Conservation (phyloP, 2,888 invertebrate genomes). For the Laothoe populi region DNA sequence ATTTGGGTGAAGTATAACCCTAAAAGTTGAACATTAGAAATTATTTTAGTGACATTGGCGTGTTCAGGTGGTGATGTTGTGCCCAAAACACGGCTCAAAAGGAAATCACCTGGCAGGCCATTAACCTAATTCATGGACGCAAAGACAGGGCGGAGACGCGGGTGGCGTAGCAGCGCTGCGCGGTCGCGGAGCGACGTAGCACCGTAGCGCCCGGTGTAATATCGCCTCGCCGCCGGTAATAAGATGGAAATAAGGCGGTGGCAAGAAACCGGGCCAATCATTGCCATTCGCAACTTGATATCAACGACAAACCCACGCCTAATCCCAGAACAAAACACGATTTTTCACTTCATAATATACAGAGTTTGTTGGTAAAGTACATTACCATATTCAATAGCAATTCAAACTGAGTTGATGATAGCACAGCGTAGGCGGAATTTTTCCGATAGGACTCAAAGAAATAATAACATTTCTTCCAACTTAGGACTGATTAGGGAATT, state of each 20-base stretch:
- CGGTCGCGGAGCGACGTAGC: constrained; percentile 41
- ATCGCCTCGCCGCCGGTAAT: constrained; percentile 80
- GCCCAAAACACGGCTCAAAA: constrained; percentile 78
- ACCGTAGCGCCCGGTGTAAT: constrained; percentile 76
- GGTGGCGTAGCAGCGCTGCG: constrained; percentile 59
- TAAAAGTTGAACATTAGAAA: constrained; percentile 59
- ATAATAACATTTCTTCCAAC: too few relatives aligned
- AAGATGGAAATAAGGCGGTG: constrained; percentile 82
- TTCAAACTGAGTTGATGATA: constrained; percentile 16
- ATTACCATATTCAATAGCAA: constrained; percentile 23
- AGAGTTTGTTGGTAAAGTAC: constrained; percentile 16
- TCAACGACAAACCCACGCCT: constrained; percentile 48
- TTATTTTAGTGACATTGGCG: constrained; percentile 72
- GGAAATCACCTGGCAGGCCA: constrained; percentile 84
- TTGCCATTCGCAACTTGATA: constrained; percentile 74
- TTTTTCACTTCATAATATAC: constrained; percentile 21
- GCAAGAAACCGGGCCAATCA: constrained; percentile 80
- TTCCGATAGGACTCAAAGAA: constrained; percentile 1
- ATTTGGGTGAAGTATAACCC: neutral
- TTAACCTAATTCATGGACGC: constrained; percentile 84
- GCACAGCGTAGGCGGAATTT: neutral
- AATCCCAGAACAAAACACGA: constrained; percentile 42
- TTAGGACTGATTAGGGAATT: neutral
- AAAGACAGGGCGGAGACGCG: constrained; percentile 82
- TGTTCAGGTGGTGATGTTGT: constrained; percentile 71